phyloP scores from a whole-genome alignment of 2,113 vertebrate genomes.

The Datnioides undecimradiatus region DNA sequence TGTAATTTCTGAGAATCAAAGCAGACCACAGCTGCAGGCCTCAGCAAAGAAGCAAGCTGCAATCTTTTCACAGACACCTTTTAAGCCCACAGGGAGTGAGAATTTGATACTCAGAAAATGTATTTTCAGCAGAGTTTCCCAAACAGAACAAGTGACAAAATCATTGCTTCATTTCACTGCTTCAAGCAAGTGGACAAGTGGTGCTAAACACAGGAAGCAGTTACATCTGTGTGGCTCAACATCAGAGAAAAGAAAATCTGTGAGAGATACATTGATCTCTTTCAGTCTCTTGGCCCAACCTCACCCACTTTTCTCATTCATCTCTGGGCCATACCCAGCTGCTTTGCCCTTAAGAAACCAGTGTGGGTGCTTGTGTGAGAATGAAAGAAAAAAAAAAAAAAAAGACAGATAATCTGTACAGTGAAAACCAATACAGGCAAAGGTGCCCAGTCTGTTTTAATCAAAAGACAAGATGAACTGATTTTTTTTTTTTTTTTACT shows the following conservation, averaged over 20 bases:
- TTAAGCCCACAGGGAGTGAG: not conserved
- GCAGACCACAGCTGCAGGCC: not conserved
- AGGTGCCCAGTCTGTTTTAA: slow-evolving; percentile 2
- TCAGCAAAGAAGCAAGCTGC: slow-evolving; percentile 13
- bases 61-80: slow-evolving; percentile 21
- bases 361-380: slow-evolving; percentile 12
- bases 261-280: slow-evolving; percentile 52
- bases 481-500: slow-evolving; percentile 17
- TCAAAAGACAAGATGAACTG: not conserved
- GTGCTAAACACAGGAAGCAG: not conserved
- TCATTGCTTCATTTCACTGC: not conserved
- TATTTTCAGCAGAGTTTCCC: not conserved
- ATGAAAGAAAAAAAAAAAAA: slow-evolving; percentile 21
- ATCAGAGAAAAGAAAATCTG: slow-evolving; percentile 34
- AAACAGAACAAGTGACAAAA: not conserved
- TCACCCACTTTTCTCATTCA: slow-evolving; percentile 51
- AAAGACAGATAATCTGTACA: not conserved
- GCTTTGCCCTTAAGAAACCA: slow-evolving; percentile 47
- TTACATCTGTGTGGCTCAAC: slow-evolving; percentile 36
- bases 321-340: slow-evolving; percentile 51
- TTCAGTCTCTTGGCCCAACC: slow-evolving; percentile 27
- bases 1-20: slow-evolving; percentile 39
- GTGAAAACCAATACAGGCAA: slow-evolving; percentile 17
- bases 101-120: not conserved
- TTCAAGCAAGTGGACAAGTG: not conserved